A percentile compares a stretch with the other conserved stretches of the same genome.
These are phyloP conservation scores for Seira sanloemensis DNA, from an alignment of 2,888 invertebrate species.

Conservation along the genomic window DNA sequence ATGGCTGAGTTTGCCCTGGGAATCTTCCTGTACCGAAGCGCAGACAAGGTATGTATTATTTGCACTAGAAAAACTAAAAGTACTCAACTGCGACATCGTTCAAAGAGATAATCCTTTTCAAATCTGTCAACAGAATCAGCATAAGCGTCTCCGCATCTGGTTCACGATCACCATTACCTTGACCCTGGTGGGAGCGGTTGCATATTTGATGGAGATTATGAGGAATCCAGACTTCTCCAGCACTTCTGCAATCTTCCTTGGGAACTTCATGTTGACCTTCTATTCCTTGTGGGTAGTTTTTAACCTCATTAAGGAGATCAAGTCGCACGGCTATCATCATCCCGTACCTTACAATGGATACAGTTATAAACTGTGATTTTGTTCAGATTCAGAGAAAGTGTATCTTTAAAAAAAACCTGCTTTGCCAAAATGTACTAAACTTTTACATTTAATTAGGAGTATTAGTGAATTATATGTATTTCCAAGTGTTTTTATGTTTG, in stretches of 20 bases:
- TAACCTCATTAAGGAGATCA: slow-evolving; percentile 61
- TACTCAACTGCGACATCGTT: background rate
- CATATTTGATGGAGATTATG: slow-evolving; percentile 58
- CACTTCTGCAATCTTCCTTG: slow-evolving; percentile 42
- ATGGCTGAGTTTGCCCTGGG: slow-evolving; percentile 56
- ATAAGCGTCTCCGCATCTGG: slow-evolving; percentile 61
- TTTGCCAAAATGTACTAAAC: no score
- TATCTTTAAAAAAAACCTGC: no score
- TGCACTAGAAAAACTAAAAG: background rate
- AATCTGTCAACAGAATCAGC: slow-evolving; percentile 42
- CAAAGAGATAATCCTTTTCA: background rate
- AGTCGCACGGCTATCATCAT: slow-evolving; percentile 58
- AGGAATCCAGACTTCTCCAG: slow-evolving; percentile 54
- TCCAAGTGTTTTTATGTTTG: no score
- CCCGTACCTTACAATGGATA: slow-evolving; percentile 58
- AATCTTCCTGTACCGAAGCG: slow-evolving; percentile 58
- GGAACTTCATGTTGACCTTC: slow-evolving; percentile 57
- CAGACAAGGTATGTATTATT: slow-evolving; percentile 58
- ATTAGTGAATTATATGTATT: no score
- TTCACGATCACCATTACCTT: slow-evolving; percentile 54
- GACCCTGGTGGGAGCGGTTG: slow-evolving; percentile 50
- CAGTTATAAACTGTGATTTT: slow-evolving; percentile 56
- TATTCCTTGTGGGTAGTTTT: slow-evolving; percentile 62
- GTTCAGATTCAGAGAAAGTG: no score
- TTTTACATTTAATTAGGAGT: no score